Percentiles rank a stretch among this genome's conserved stretches.
These are phyloP conservation scores for Pachycephus smyrnensis DNA, from an alignment of 2,888 invertebrate genomes.

Conservation along the genomic window DNA sequence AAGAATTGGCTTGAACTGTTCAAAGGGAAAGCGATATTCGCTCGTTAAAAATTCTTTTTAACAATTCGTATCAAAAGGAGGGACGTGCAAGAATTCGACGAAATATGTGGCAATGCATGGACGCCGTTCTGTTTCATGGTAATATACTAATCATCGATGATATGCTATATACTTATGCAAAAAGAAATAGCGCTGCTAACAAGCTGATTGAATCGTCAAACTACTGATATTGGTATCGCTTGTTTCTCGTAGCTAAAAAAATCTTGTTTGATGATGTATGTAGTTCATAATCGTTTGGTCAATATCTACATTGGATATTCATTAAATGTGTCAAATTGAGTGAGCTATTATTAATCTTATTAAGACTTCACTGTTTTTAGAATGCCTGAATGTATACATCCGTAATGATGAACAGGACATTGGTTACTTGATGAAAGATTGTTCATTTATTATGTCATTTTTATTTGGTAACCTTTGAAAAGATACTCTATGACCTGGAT, in stretches of 20 bases:
- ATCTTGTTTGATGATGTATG: background rate
- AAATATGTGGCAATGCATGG: slow-evolving; percentile 43
- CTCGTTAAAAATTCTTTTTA: background rate
- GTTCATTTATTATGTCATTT: background rate
- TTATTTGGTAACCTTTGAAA: background rate
- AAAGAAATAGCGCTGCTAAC: background rate
- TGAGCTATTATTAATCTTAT: background rate
- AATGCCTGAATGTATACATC: background rate
- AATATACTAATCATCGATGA: slow-evolving; percentile 22
- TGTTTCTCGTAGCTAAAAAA: background rate
- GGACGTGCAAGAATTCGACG: slow-evolving; percentile 3
- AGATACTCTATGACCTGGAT: background rate
- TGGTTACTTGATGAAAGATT: background rate
- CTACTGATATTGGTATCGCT: background rate
- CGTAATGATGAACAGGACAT: background rate
- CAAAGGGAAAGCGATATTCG: background rate
- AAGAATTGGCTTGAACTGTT: background rate
- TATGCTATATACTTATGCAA: background rate
- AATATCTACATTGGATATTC: background rate
- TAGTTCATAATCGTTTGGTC: background rate
- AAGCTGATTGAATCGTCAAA: background rate
- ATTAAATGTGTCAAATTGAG: background rate
- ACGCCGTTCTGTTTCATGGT: slow-evolving; percentile 45
- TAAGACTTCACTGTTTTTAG: background rate
- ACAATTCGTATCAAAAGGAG: slow-evolving; percentile 15